Evolutionary conservation across 2,888 invertebrate species (phyloP).

Genomic region (Endomychus coccineus): DNA sequence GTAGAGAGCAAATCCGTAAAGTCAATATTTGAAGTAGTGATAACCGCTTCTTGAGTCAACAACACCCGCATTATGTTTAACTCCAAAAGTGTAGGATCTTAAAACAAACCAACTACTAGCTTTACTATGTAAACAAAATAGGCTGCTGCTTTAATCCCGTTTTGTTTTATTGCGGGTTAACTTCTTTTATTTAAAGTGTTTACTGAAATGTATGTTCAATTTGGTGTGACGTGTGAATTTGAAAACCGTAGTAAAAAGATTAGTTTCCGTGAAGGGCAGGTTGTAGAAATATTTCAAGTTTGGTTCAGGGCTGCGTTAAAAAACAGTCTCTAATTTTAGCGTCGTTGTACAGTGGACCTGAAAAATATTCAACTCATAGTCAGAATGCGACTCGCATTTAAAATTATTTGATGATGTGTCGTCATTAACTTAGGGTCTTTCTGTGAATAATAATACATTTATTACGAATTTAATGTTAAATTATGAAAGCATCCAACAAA

Average conservation of each 20-base stretch:
- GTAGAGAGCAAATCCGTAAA: conserved; percentile 24
- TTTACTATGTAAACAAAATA: conserved; percentile 33
- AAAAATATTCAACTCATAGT: too few species aligned
- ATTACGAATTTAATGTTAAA: too few species aligned
- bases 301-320: too few species aligned
- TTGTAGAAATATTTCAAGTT: too few species aligned
- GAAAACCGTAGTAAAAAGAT: conserved; percentile 9
- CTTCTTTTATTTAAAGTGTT: conserved; percentile 7
- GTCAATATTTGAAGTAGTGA: conserved; percentile 34
- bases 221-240: conserved; percentile 4
- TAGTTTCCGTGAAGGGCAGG: neutral
- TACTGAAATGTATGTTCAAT: conserved; percentile 8
- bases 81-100: conserved; percentile 28
- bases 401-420: too few species aligned
- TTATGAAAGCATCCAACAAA: too few species aligned
- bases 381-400: too few species aligned
- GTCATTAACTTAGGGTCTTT: too few species aligned
- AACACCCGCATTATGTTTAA: conserved; percentile 22
- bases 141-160: conserved; percentile 11
- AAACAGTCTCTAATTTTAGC: too few species aligned
- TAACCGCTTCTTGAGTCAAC: conserved; percentile 26
- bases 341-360: too few species aligned
- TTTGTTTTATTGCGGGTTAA: conserved; percentile 3
- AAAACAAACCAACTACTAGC: conserved; percentile 32
- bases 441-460: too few species aligned